Percentiles rank a stretch among this genome's conserved stretches.
Evolutionary conservation across 2,113 vertebrate species (phyloP).

Genomic region (Oceanodroma tethys): DNA sequence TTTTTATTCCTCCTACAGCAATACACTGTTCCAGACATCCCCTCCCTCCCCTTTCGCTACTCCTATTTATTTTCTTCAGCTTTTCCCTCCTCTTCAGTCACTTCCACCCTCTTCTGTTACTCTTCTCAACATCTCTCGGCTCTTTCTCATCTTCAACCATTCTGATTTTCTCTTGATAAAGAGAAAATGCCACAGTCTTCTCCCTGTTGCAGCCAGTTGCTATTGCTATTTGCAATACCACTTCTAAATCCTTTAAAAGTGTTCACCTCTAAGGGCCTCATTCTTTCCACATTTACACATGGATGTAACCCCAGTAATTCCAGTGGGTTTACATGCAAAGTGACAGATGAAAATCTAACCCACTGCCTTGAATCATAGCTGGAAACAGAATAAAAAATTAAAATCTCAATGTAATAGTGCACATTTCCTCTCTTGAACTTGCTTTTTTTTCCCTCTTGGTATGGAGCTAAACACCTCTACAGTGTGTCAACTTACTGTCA

Average conservation of each 20-base stretch:
- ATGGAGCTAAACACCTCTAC: slow-evolving; percentile 14
- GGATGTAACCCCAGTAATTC: not conserved
- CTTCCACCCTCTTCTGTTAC: not conserved
- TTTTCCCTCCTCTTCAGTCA: not conserved
- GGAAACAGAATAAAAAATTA: slow-evolving; percentile 5
- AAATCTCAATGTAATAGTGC: not conserved
- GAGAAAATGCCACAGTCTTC: not conserved
- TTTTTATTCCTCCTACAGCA: not conserved
- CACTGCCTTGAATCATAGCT: not conserved
- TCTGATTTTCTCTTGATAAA: not conserved
- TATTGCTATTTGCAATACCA: not conserved
- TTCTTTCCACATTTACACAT: not conserved
- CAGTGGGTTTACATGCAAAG: not conserved
- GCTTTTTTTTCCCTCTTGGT: not conserved
- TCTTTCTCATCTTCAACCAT: not conserved
- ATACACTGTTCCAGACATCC: not conserved
- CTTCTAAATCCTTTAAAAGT: not conserved
- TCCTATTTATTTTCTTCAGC: not conserved
- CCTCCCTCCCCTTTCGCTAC: not conserved
- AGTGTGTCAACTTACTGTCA: slow-evolving; percentile 25
- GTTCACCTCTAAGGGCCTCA: not conserved
- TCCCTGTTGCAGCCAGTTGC: not conserved
- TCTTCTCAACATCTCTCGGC: not conserved
- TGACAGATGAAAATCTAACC: not conserved
- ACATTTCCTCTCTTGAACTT: not conserved